These are phyloP conservation scores for Saxidomus purpurata DNA, from an alignment of 1,140 invertebrate genomes.

Conservation along the genomic window DNA sequence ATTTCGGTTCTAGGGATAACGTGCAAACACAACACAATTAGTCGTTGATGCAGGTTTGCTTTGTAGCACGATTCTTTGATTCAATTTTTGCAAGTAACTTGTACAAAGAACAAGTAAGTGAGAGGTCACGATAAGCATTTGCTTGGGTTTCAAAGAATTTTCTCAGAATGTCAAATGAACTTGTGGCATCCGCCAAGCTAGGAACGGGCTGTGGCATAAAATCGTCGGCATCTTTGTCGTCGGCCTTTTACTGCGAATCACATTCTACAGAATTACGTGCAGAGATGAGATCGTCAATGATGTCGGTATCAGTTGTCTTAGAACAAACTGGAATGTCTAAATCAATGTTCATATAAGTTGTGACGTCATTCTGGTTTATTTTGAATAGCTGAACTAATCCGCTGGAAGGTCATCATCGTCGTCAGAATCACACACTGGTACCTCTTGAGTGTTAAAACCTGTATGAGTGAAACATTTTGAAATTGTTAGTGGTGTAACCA, in stretches of 20 bases:
- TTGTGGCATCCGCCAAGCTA: not conserved
- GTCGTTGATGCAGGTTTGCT: not conserved
- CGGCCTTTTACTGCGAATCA: too few species aligned
- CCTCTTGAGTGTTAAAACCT: not conserved
- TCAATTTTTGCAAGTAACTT: not conserved
- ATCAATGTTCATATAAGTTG: not conserved
- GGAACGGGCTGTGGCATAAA: not conserved
- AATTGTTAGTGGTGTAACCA: constrained; percentile 15
- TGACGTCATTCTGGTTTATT: not conserved
- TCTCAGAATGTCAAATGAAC: not conserved
- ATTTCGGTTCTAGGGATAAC: too few species aligned
- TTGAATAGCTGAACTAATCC: not conserved
- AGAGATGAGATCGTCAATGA: not conserved
- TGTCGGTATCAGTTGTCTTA: not conserved
- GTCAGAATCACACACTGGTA: not conserved
- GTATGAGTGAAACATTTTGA: not conserved
- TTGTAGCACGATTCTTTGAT: not conserved
- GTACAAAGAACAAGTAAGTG: not conserved
- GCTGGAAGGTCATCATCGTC: constrained; percentile 13
- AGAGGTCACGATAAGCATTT: not conserved
- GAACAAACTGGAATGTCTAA: not conserved
- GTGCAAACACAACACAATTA: too few species aligned
- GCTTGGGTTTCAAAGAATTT: not conserved
- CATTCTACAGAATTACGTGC: not conserved
- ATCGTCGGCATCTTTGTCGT: not conserved